Conservation (phyloP, 2,113 vertebrate species). For the Nettapus auritus region DNA sequence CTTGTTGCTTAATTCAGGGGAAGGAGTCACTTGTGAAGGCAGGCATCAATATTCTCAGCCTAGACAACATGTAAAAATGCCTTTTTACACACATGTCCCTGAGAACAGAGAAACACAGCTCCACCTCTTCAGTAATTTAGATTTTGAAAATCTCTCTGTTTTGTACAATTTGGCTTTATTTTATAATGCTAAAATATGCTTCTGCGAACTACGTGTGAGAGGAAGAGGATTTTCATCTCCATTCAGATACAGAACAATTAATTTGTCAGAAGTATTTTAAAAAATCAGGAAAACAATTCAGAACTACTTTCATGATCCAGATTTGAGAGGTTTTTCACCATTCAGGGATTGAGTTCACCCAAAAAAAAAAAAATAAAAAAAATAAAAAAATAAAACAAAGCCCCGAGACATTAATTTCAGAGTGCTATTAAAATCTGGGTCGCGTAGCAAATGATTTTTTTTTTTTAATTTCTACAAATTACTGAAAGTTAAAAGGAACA, state of each 20-base stretch:
- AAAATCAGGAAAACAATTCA: constrained; percentile 43
- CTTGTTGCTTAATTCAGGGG: constrained; percentile 38
- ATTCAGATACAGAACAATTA: background rate
- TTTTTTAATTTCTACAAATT: constrained; percentile 48
- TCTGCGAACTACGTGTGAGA: background rate
- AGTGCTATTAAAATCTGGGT: constrained; percentile 54
- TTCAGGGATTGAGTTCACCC: background rate
- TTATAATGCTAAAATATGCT: background rate
- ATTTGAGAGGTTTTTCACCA: constrained; percentile 30
- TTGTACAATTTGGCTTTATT: background rate
- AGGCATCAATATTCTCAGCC: background rate
- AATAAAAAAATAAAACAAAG: background rate
- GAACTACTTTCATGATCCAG: background rate
- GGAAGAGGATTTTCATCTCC: background rate
- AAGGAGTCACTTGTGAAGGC: constrained; percentile 30
- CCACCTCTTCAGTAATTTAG: constrained; percentile 28
- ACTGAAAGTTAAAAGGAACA: constrained; percentile 31
- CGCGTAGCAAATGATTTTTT: background rate
- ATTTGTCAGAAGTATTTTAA: background rate
- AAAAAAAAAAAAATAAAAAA: background rate
- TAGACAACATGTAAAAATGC: background rate
- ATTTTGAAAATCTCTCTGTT: background rate
- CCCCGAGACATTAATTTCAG: constrained; percentile 1
- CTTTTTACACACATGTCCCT: constrained; percentile 1
- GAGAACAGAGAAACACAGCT: background rate